A percentile compares a stretch with the other conserved stretches of the same genome.
Evolutionary conservation across 1,140 invertebrate genomes (phyloP).

Genomic region (Tetranychus urticae): DNA sequence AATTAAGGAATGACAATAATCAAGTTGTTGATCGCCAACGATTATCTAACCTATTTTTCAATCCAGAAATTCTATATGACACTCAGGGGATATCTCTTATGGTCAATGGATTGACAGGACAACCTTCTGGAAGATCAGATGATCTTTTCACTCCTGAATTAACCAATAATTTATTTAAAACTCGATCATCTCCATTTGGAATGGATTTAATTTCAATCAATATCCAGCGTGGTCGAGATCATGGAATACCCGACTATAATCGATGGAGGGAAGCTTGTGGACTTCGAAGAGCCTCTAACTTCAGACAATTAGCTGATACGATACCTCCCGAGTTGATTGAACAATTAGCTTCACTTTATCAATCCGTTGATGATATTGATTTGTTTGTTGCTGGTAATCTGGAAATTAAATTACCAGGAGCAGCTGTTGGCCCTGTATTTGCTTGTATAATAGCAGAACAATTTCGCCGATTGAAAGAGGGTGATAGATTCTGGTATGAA

Average conservation of each 20-base stretch:
- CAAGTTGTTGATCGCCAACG: constrained; percentile 20
- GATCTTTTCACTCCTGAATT: constrained; percentile 70
- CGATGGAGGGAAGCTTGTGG: constrained; percentile 54
- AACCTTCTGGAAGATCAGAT: constrained; percentile 31
- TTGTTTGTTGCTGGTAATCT: constrained; percentile 18
- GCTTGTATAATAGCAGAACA: constrained; percentile 30
- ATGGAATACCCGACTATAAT: constrained; percentile 59
- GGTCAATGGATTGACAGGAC: constrained; percentile 55
- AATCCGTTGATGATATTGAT: constrained; percentile 21
- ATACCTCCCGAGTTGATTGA: constrained; percentile 29
- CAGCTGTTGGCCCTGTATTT: constrained; percentile 29
- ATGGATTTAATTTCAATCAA: constrained; percentile 56
- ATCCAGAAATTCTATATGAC: constrained; percentile 59
- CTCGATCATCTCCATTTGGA: constrained; percentile 25
- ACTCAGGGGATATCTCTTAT: constrained; percentile 46
- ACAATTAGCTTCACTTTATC: constrained; percentile 26
- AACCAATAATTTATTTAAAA: constrained; percentile 44
- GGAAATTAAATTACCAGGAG: constrained; percentile 18
- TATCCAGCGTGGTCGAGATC: constrained; percentile 67
- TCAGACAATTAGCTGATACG: constrained; percentile 37
- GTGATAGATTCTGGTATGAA: constrained; percentile 87
- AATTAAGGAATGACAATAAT: neutral
- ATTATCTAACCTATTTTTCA: constrained; percentile 73
- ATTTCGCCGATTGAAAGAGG: constrained; percentile 24
- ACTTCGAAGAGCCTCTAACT: constrained; percentile 38